Percentiles rank a stretch among this genome's conserved stretches.
Evolutionary conservation across 1,140 invertebrate genomes (phyloP).

Genomic region (Medauroidea extradentata): DNA sequence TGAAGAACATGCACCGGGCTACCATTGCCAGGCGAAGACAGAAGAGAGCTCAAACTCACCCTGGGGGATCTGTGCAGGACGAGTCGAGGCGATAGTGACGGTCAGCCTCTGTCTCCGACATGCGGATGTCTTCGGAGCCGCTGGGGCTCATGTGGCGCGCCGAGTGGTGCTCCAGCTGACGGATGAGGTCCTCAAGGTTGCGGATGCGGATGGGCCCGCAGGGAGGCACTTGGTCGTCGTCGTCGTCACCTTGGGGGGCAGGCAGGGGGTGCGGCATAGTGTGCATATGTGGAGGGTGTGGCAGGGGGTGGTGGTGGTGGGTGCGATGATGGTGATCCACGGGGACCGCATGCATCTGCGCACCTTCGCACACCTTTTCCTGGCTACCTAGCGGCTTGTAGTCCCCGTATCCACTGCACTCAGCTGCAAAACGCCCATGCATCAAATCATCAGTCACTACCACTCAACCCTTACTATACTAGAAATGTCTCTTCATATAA

Average conservation of each 20-base stretch:
- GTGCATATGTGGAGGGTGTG: slow-evolving; percentile 67
- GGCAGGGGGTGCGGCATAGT: slow-evolving; percentile 61
- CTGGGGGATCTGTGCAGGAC: slow-evolving; percentile 65
- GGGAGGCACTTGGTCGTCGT: slow-evolving; percentile 60
- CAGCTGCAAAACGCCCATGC: slow-evolving; percentile 5
- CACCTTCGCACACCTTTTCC: slow-evolving; percentile 61
- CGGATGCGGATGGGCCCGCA: slow-evolving; percentile 68
- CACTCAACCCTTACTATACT: too few relatives aligned
- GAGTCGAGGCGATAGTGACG: slow-evolving; percentile 81
- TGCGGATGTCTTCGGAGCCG: slow-evolving; percentile 85
- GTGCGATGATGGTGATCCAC: slow-evolving; percentile 48
- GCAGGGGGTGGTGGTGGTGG: slow-evolving; percentile 63
- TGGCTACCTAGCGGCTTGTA: slow-evolving; percentile 57
- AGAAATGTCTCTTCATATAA: too few relatives aligned
- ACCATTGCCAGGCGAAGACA: too few relatives aligned
- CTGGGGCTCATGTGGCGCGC: slow-evolving; percentile 83
- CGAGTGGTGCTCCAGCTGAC: slow-evolving; percentile 80
- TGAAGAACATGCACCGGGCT: too few relatives aligned
- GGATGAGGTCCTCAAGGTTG: slow-evolving; percentile 85
- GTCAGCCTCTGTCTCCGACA: slow-evolving; percentile 87
- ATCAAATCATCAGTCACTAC: too few relatives aligned
- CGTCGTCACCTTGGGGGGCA: slow-evolving; percentile 67
- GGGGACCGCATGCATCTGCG: slow-evolving; percentile 44
- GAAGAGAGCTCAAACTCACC: slow-evolving; percentile 59
- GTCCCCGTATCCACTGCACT: slow-evolving; percentile 46